Evolutionary conservation across 2,113 vertebrate species (phyloP), one percentile per base, ranked within the genome.

Genomic region (Blennius ocellaris): DNA sequence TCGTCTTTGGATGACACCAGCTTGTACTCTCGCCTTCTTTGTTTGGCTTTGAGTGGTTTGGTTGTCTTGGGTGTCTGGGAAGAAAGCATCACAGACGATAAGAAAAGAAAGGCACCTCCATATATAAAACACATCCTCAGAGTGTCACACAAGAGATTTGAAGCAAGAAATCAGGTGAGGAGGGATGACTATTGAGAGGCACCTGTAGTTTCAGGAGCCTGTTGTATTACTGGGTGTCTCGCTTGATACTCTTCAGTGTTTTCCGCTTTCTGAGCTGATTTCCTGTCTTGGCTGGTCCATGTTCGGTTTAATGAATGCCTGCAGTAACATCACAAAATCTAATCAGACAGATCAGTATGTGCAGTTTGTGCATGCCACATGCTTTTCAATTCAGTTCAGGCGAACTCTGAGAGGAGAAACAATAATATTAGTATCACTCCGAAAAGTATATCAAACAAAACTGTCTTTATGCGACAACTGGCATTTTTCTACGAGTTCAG

Each of bases 1-100:
- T 87, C 92, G 96, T 88, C 92, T 94, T 76, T 95, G 85, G 16
- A 90, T 81, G 60, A 90, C 78, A 37, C 74, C 83, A 14, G 93
- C 73, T 81, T 88, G 91, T 50, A 94, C 64, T 72, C 94, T 94
- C 44, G 87, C 87, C 85, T 87, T 90, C 82, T 84, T 95, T 82
- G 90, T 71, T 15, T 92, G 21, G 38, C 11, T 63, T 58, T 69
- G 73, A n/a, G 37, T 67, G 30, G 5, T 2, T 1, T 15, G 14
- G 64, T 44, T 58, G 61, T 73, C 72, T 6, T 69, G 36, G 8
- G 15, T 53, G 43, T 63, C 87, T 89, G 66, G 53, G 37, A 79
- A 60, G 11, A 70, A 47, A 80, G 1, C 66, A n/a, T 37, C n/a
- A 44, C 1, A 38, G 5, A 38, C 16, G n/a, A 38, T 6, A 39